phyloP scores from a whole-genome alignment of 2,888 invertebrate species.

The Blera fallax region DNA sequence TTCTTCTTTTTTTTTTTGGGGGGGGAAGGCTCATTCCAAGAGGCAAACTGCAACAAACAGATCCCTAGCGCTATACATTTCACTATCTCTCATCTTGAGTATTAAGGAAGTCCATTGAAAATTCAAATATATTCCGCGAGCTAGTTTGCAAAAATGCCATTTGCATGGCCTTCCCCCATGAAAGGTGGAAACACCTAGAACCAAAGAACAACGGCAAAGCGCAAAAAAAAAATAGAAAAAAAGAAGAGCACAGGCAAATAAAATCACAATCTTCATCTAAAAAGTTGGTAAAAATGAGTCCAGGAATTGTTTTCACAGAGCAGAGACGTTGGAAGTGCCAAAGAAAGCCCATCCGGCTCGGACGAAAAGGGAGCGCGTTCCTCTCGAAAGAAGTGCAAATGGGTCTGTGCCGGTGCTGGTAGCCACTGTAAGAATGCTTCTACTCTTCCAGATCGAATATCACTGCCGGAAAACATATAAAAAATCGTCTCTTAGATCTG shows the following conservation, averaged over 20 bases:
- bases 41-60: constrained; percentile 21
- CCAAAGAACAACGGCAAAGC: background rate
- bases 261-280: constrained; percentile 71
- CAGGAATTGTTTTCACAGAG: constrained; percentile 62
- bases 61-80: constrained; percentile 54
- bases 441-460: constrained; percentile 66
- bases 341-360: constrained; percentile 43
- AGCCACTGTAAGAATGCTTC: constrained; percentile 47
- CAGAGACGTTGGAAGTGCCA: constrained; percentile 54
- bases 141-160: constrained; percentile 71
- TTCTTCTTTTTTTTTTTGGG: constrained; percentile 29
- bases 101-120: constrained; percentile 73
- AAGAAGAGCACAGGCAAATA: constrained; percentile 51
- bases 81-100: constrained; percentile 70
- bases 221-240: constrained; percentile 15
- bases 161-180: constrained; percentile 64
- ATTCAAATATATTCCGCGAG: constrained; percentile 73
- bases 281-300: constrained; percentile 62
- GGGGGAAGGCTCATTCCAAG: constrained; percentile 47
- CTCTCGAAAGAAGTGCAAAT: constrained; percentile 59
- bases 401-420: constrained; percentile 43
- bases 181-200: constrained; percentile 49
- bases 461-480: constrained; percentile 72
- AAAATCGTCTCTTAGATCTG: constrained; percentile 69
- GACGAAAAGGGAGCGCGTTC: constrained; percentile 34